Evolutionary conservation across 2,113 vertebrate genomes (phyloP).

Genomic region (Ictidomys tridecemlineatus): DNA sequence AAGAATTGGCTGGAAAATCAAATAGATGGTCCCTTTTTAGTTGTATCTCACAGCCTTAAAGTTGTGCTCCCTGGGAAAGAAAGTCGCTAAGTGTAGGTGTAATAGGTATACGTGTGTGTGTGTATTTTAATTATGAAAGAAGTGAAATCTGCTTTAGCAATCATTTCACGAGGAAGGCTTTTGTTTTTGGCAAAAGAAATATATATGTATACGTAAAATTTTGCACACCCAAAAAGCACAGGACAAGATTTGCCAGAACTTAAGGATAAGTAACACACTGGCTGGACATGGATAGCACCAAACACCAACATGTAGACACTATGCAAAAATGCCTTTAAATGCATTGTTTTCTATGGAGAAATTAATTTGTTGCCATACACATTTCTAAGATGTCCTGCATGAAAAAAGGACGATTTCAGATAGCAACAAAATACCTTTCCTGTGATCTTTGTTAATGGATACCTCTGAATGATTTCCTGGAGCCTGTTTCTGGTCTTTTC

Average conservation of each 20-base stretch:
- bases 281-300: constrained; percentile 75
- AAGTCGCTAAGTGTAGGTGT: background rate
- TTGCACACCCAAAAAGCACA: constrained; percentile 74
- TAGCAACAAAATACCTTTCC: background rate
- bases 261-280: background rate
- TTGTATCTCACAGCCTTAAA: constrained; percentile 55
- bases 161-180: constrained; percentile 69
- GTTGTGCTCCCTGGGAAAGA: constrained; percentile 66
- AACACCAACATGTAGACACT: constrained; percentile 55
- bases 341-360: background rate
- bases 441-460: background rate
- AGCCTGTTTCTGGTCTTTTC: background rate
- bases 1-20: background rate
- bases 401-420: background rate
- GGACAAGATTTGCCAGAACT: constrained; percentile 64
- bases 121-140: constrained; percentile 52
- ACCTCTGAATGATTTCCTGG: background rate
- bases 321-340: background rate
- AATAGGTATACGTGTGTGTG: background rate
- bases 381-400: background rate
- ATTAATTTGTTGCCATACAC: background rate
- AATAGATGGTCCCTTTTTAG: constrained; percentile 53
- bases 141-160: constrained; percentile 56
- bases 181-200: constrained; percentile 82
- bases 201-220: background rate